Conservation (phyloP, 2,888 invertebrate species). For the Diachrysia chrysitis region DNA sequence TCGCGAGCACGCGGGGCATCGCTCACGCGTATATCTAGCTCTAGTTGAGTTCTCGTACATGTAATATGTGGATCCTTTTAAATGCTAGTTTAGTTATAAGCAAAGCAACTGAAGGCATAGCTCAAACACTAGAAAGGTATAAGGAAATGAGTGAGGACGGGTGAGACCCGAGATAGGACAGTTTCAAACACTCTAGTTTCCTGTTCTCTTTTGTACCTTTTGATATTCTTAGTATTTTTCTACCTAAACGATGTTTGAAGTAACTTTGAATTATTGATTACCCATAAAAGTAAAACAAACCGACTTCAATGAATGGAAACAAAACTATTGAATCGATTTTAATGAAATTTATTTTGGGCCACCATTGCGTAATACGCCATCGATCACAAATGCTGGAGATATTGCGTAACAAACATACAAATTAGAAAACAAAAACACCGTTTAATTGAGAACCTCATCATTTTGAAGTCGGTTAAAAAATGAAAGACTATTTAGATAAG, state of each 20-base stretch:
- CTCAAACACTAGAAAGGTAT: constrained; percentile 31
- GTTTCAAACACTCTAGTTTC: constrained; percentile 9
- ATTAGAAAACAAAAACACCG: too few relatives aligned
- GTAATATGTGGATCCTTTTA: constrained; percentile 10
- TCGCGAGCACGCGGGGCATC: constrained; percentile 22
- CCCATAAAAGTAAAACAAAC: too few relatives aligned
- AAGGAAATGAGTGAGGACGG: constrained; percentile 5
- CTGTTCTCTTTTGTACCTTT: constrained; percentile 18
- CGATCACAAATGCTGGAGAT: too few relatives aligned
- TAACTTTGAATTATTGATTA: too few relatives aligned
- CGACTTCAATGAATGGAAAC: too few relatives aligned
- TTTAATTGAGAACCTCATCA: too few relatives aligned
- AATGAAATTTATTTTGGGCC: too few relatives aligned
- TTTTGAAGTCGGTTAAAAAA: too few relatives aligned
- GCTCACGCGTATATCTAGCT: constrained; percentile 8
- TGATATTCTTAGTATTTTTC: constrained; percentile 15
- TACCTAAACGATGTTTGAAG: constrained; percentile 24
- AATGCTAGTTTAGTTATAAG: constrained; percentile 29
- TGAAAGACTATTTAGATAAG: constrained; percentile 9
- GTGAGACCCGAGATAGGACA: constrained; percentile 13
- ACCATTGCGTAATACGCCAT: too few relatives aligned
- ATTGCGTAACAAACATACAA: too few relatives aligned
- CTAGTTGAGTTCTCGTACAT: not conserved
- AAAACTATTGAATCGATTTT: too few relatives aligned
- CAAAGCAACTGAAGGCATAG: constrained; percentile 44